phyloP scores from a whole-genome alignment of 2,797 vertebrate species.

The Falco berigora region DNA sequence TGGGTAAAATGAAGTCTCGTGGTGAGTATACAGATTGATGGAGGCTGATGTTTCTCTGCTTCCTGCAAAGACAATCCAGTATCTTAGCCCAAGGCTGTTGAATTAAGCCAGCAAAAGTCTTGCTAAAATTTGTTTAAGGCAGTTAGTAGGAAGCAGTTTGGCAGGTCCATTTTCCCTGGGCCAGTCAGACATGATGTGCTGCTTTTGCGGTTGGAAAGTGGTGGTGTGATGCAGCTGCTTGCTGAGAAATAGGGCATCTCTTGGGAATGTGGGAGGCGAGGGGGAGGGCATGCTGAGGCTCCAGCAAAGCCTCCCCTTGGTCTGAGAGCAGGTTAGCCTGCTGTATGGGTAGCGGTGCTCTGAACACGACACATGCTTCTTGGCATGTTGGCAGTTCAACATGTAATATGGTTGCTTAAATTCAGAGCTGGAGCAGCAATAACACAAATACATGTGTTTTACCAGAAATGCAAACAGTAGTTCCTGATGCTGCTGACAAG shows the following conservation, averaged over 20 bases:
- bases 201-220: not conserved
- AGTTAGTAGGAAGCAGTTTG: not conserved
- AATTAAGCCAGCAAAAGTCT: no score
- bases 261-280: not conserved
- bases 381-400: not conserved
- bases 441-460: not conserved
- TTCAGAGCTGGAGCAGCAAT: not conserved
- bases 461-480: not conserved
- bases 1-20: rapidly evolving
- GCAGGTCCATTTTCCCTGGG: not conserved
- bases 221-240: not conserved
- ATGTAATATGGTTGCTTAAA: not conserved
- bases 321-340: not conserved
- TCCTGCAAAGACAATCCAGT: not conserved
- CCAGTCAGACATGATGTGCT: not conserved
- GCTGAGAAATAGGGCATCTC: not conserved
- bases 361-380: rapidly evolving
- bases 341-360: not conserved
- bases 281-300: not conserved
- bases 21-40: not conserved
- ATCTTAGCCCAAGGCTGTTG: not conserved
- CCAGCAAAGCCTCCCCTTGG: not conserved
- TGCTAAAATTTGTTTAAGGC: not conserved
- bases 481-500: not conserved
- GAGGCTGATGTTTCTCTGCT: not conserved